phyloP scores from a whole-genome alignment of 2,797 vertebrate genomes.

The Muscicapa comitata region DNA sequence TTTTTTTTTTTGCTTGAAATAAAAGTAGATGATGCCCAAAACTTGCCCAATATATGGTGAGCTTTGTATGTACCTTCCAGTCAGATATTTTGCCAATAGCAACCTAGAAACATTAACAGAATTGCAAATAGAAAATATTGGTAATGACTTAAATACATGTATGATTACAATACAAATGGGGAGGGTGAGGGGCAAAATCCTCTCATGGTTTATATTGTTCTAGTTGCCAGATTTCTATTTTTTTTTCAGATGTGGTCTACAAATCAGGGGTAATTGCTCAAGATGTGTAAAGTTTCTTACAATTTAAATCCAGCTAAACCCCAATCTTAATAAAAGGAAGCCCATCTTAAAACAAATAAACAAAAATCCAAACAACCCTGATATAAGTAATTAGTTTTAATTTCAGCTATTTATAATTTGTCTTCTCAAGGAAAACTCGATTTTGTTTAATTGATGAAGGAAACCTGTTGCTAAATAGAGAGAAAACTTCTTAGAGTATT shows the following conservation, averaged over 20 bases:
- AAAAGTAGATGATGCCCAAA: neutral
- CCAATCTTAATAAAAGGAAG: neutral
- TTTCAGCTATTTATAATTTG: neutral
- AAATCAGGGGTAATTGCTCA: neutral
- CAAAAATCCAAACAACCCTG: neutral
- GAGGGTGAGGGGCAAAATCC: neutral
- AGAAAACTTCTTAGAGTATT: neutral
- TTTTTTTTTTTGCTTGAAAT: neutral
- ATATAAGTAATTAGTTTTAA: neutral
- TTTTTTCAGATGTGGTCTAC: neutral
- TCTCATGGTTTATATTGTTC: neutral
- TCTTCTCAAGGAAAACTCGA: neutral
- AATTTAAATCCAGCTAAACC: neutral
- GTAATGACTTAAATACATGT: neutral
- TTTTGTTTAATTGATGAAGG: neutral
- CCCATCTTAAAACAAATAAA: neutral
- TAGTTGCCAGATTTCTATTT: neutral
- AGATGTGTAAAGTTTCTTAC: neutral
- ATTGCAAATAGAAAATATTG: neutral
- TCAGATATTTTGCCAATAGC: neutral
- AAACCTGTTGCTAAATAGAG: neutral
- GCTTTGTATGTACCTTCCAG: neutral
- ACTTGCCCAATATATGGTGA: neutral
- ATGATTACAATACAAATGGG: neutral
- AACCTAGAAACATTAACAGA: neutral